phyloP scores from a whole-genome alignment of 2,888 invertebrate species.

The Agrochola circellaris region DNA sequence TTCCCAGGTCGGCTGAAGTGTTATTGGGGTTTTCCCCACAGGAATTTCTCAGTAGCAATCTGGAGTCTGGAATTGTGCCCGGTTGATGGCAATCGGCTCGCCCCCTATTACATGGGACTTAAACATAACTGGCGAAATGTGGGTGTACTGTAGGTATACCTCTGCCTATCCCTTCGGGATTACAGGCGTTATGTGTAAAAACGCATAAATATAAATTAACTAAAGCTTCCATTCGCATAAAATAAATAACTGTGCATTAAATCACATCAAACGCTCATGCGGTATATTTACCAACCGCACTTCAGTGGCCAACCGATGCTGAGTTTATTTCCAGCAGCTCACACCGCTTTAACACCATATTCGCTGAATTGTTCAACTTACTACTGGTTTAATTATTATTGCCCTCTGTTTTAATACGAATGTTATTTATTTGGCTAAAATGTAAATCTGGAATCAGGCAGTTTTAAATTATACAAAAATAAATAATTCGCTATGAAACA shows the following conservation, averaged over 20 bases:
- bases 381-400: slow-evolving; percentile 15
- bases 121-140: too few species aligned
- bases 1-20: too few species aligned
- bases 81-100: too few species aligned
- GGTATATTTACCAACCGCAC: slow-evolving; percentile 29
- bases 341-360: slow-evolving; percentile 3
- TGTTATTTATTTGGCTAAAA: slow-evolving; percentile 6
- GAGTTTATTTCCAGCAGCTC: slow-evolving; percentile 30
- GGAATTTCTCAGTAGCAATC: too few species aligned
- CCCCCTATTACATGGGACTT: too few species aligned
- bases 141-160: too few species aligned
- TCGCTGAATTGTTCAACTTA: not conserved
- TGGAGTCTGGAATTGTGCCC: too few species aligned
- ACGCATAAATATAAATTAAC: not conserved
- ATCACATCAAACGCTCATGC: not conserved
- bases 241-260: slow-evolving; percentile 26
- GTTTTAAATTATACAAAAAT: not conserved
- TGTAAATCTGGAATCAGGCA: not conserved
- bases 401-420: not conserved
- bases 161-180: too few species aligned
- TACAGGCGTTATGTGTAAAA: not conserved
- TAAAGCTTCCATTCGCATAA: not conserved
- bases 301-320: slow-evolving; percentile 13
- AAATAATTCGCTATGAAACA: not conserved
- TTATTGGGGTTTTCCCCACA: too few species aligned